Conservation (phyloP, 2,888 invertebrate genomes). For the Cetonia aurata region DNA sequence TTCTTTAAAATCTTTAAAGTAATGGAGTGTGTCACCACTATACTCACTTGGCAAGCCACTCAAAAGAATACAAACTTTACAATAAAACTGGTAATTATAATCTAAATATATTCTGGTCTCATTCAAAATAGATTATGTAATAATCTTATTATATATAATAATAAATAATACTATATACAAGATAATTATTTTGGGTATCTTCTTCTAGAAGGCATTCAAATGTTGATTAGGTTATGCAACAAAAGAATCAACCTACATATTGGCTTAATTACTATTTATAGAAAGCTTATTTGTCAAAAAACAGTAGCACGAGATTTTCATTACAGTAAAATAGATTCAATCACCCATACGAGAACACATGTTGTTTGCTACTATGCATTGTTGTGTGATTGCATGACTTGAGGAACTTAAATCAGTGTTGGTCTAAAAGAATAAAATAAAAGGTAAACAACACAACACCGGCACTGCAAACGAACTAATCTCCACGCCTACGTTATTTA, state of each 20-base stretch:
- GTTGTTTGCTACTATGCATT: neutral
- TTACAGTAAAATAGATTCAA: slow-evolving; percentile 5
- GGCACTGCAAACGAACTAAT: slow-evolving; percentile 30
- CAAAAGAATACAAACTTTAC: too few species aligned
- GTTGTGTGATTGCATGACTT: slow-evolving; percentile 2
- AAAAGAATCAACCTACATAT: neutral
- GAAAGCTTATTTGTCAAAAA: neutral
- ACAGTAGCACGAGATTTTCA: neutral
- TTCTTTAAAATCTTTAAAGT: too few species aligned
- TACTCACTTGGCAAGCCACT: too few species aligned
- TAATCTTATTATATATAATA: too few species aligned
- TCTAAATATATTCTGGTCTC: too few species aligned
- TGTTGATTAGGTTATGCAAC: too few species aligned
- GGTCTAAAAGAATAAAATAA: slow-evolving; percentile 5
- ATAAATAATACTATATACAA: too few species aligned
- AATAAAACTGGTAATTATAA: too few species aligned
- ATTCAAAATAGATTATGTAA: too few species aligned
- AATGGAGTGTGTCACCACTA: too few species aligned
- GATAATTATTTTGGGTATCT: too few species aligned
- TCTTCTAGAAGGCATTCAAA: too few species aligned
- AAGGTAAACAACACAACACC: neutral
- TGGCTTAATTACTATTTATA: neutral
- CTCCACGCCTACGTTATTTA: slow-evolving; percentile 37
- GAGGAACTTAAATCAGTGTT: slow-evolving; percentile 35
- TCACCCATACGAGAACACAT: neutral